phyloP scores from a whole-genome alignment of 1,140 invertebrate species.

The Drosophila asahinai region DNA sequence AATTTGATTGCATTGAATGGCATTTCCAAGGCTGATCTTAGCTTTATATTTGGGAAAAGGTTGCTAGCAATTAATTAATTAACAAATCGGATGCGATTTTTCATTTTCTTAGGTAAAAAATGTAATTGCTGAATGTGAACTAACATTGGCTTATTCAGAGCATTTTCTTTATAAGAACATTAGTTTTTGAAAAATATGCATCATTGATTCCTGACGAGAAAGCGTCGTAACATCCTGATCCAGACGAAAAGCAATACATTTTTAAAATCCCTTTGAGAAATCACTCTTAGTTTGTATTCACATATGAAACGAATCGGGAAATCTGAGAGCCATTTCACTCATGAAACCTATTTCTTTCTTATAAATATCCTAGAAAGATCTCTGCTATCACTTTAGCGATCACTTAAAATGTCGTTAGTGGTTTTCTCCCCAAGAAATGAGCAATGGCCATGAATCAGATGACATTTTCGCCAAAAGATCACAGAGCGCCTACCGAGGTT shows the following conservation, averaged over 20 bases:
- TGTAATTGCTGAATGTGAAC: not conserved
- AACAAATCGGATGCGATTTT: not conserved
- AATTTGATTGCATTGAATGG: constrained; percentile 22
- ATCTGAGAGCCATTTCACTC: not conserved
- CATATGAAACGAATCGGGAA: not conserved
- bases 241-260: not conserved
- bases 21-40: constrained; percentile 3
- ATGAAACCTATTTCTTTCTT: no score
- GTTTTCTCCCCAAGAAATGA: constrained; percentile 50
- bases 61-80: constrained; percentile 12
- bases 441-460: constrained; percentile 35
- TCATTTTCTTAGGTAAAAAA: not conserved
- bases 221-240: not conserved
- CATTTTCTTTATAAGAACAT: not conserved
- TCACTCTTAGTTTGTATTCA: not conserved
- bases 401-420: constrained; percentile 33
- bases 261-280: not conserved
- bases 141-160: not conserved
- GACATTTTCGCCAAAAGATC: constrained; percentile 49
- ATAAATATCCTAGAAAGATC: not conserved
- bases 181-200: not conserved
- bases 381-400: constrained; percentile 16
- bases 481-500: constrained; percentile 7
- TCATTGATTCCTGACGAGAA: not conserved
- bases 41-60: not conserved